phyloP scores from a whole-genome alignment of 37 sponge, comb jelly and placozoan genomes.

The Axinella damicornis region DNA sequence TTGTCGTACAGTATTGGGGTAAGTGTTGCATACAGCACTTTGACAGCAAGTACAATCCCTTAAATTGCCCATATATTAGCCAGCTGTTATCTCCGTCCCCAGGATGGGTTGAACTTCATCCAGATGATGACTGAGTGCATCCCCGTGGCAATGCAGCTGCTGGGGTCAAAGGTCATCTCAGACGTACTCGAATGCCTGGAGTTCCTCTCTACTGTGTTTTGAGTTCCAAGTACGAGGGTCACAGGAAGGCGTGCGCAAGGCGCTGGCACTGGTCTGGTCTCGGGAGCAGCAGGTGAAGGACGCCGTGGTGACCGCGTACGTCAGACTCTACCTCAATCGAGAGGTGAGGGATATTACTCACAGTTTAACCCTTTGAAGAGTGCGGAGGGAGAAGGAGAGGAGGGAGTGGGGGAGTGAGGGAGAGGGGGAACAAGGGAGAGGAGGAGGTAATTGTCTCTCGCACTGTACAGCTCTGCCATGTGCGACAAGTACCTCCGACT shows the following conservation, averaged over 20 bases:
- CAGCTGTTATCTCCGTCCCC: too few relatives aligned
- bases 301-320: constrained; percentile 65
- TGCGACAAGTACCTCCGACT: constrained; percentile 89
- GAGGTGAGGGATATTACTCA: too few relatives aligned
- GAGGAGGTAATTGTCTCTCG: too few relatives aligned
- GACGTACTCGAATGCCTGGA: constrained; percentile 89
- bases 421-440: not conserved
- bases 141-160: constrained; percentile 72
- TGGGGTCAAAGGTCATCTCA: constrained; percentile 85
- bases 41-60: too few relatives aligned
- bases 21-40: too few relatives aligned
- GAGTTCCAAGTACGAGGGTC: constrained; percentile 73
- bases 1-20: too few relatives aligned
- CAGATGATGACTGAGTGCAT: constrained; percentile 57
- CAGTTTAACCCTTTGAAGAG: too few relatives aligned
- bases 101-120: constrained; percentile 81
- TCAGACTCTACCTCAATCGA: constrained; percentile 78
- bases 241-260: constrained; percentile 61
- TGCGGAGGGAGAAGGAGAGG: constrained; percentile 8
- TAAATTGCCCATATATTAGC: too few relatives aligned
- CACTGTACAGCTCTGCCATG: constrained; percentile 9
- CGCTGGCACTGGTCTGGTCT: constrained; percentile 87
- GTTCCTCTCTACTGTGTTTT: constrained; percentile 69
- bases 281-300: constrained; percentile 66
- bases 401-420: constrained; percentile 5